Evolutionary conservation across 2,888 invertebrate genomes (phyloP).

Genomic region (Temnothorax ravouxi): DNA sequence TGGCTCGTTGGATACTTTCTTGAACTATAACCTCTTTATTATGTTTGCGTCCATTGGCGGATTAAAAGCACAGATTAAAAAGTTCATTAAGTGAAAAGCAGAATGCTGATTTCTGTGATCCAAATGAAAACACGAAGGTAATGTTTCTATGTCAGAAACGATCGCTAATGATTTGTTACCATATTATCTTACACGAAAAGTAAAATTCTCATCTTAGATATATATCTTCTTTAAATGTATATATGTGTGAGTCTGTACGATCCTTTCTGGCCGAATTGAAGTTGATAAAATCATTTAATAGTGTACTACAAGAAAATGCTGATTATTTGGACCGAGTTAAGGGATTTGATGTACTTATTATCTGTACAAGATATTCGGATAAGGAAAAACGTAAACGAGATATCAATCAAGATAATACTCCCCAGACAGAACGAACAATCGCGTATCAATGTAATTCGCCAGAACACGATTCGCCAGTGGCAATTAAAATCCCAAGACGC

Average conservation of each 20-base stretch:
- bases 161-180: not conserved
- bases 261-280: not conserved
- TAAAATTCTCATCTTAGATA: not conserved
- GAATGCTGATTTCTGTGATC: not conserved
- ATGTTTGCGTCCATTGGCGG: not conserved
- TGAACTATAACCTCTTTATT: slow-evolving; percentile 7
- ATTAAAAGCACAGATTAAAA: slow-evolving; percentile 39
- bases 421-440: not conserved
- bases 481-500: slow-evolving; percentile 62
- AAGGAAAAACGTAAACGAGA: not conserved
- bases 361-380: not conserved
- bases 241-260: not conserved
- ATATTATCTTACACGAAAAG: not conserved
- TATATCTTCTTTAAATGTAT: not conserved
- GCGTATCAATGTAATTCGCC: slow-evolving; percentile 19
- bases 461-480: slow-evolving; percentile 18
- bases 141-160: not conserved
- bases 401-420: not conserved
- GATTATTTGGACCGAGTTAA: not conserved
- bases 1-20: slow-evolving; percentile 10
- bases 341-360: not conserved
- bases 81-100: slow-evolving; percentile 11
- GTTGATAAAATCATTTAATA: not conserved
- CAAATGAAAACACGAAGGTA: not conserved
- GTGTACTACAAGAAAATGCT: not conserved